Evolutionary conservation across 2,113 vertebrate species (phyloP).

Genomic region (Tenrec ecaudatus): DNA sequence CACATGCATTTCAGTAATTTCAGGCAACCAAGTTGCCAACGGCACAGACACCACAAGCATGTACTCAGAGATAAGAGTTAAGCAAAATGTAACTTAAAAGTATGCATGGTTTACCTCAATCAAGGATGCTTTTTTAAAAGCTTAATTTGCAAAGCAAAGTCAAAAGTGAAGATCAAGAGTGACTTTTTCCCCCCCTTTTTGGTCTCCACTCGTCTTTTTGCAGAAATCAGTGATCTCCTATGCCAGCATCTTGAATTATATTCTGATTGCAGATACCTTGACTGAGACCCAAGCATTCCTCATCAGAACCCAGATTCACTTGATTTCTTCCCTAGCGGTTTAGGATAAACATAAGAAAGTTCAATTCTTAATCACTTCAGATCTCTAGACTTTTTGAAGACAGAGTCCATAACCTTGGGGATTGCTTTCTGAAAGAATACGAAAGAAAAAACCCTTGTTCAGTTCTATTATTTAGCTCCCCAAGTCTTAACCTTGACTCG

Average conservation of each 20-base stretch:
- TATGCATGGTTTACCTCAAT: conserved; percentile 66
- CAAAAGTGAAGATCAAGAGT: conserved; percentile 76
- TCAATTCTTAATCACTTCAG: conserved; percentile 79
- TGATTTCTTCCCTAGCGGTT: conserved; percentile 72
- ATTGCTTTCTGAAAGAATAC: conserved; percentile 59
- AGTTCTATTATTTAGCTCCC: conserved; percentile 71
- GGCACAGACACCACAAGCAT: conserved; percentile 42
- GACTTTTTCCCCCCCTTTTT: conserved; percentile 32
- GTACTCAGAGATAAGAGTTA: conserved; percentile 56
- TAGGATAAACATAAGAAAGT: conserved; percentile 80
- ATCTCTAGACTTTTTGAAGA: conserved; percentile 73
- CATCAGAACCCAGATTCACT: conserved; percentile 72
- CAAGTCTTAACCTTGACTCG: conserved; percentile 54
- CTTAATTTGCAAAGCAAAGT: conserved; percentile 80
- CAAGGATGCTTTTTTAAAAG: conserved; percentile 78
- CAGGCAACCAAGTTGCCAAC: conserved; percentile 57
- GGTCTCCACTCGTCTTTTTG: conserved; percentile 75
- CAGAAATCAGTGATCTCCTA: conserved; percentile 81
- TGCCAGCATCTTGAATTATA: conserved; percentile 76
- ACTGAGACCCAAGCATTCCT: conserved; percentile 72
- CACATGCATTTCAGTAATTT: conserved; percentile 69
- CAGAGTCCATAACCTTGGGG: conserved; percentile 67
- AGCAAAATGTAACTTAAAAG: conserved; percentile 72
- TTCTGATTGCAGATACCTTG: conserved; percentile 80
- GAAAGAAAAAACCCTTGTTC: conserved; percentile 36